Base-by-base conservation (phyloP, 2,113 vertebrate genomes). In the Pogonocichla stellata region DNA sequence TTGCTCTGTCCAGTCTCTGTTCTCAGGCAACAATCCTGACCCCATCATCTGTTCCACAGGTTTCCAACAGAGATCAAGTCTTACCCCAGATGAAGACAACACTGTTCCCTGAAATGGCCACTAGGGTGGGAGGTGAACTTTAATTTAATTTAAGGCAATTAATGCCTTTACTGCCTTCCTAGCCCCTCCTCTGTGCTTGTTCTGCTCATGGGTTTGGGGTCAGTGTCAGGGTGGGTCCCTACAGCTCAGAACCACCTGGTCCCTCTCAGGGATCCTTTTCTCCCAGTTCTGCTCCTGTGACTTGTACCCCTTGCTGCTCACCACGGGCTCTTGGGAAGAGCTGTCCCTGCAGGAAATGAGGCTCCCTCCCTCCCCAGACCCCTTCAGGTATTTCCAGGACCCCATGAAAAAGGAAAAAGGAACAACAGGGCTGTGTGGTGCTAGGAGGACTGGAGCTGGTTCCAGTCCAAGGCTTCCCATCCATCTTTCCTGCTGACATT, bases 11-110 rank as follows among this genome's bases (percentile, higher is more conserved):
- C 14, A 51, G 25, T 51, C 25, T 51, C 25, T 51, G 50, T 28
- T 51, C 50, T 14, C 50, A 50, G 48, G 14, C 48, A 26, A 50
- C 48, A 50, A 26, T 15, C 48, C 38, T 24, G 57, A 8, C 8
- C 33, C 58, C 70, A 64, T 13, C 19, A 6, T 23, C 58, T 34
- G 12, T 14, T 82, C 66, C 22, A 0, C 0, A 20, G 8, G 5
- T 57, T 82, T 67, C 47, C 66, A 54, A 0, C 13, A 85, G 29
- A n/a, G 15, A n/a, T 24, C 1, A 3, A 6, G 33, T 29, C 62
- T 67, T 26, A 45, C 4, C 12, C 33, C 38, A 64, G 11, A 5
- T 19, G 24, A 48, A 79, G 43, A 36, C 47, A 75, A 19, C 34
- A 10, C 23, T 25, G 51, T 23, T 79, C 28, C 42, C 20, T 45